Evolutionary conservation across 1,140 invertebrate genomes (phyloP).

Genomic region (Radopholus similis): DNA sequence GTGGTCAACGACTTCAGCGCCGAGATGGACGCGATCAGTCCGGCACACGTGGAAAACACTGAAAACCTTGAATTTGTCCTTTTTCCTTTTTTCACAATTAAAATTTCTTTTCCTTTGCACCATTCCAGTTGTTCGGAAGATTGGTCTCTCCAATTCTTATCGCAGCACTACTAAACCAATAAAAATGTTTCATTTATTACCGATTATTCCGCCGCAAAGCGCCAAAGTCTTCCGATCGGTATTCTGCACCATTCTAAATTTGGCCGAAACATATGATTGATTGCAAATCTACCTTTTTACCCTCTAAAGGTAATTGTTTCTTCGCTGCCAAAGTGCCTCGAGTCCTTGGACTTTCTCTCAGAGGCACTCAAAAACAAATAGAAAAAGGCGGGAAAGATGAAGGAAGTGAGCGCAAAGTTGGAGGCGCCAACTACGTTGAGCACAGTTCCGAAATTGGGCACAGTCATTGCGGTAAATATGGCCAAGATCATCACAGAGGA

Average conservation of each 20-base stretch:
- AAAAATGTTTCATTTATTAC: too few species aligned
- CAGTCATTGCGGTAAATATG: constrained; percentile 74
- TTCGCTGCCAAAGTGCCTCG: constrained; percentile 6
- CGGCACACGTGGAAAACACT: constrained; percentile 13
- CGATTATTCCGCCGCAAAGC: constrained; percentile 10
- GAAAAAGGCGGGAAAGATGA: constrained; percentile 77
- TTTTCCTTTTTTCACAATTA: too few species aligned
- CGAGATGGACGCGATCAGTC: constrained; percentile 20
- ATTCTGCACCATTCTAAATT: constrained; percentile 6
- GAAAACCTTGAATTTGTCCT: too few species aligned
- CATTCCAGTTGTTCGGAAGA: too few species aligned
- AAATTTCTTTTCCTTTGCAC: too few species aligned
- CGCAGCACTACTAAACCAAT: too few species aligned
- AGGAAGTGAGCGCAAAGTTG: constrained; percentile 75
- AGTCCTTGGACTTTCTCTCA: constrained; percentile 29
- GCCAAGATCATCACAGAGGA: constrained; percentile 70
- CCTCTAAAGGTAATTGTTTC: constrained; percentile 4
- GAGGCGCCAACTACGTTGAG: constrained; percentile 80
- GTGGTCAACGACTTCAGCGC: constrained; percentile 17
- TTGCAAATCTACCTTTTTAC: not conserved
- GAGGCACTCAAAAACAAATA: constrained; percentile 68
- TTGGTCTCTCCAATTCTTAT: not conserved
- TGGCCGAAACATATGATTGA: too few species aligned
- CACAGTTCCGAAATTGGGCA: constrained; percentile 81
- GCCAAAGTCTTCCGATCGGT: not conserved